Evolutionary conservation across 2,888 invertebrate genomes (phyloP), one percentile per base, ranked within the genome.

Genomic region (Acronicta psi): DNA sequence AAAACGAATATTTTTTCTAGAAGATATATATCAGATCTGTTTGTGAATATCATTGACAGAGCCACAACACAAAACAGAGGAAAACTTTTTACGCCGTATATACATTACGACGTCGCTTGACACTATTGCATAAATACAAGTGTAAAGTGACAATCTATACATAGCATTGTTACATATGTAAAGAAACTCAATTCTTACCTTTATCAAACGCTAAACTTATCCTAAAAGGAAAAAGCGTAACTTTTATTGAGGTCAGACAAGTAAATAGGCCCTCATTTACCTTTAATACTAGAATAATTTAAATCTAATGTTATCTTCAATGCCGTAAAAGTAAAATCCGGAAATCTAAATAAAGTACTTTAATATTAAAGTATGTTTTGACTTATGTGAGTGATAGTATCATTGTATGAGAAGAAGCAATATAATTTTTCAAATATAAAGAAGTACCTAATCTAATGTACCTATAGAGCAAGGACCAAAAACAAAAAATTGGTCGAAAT

Each of bases 181-280:
- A 52, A 14, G 23, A 54, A 59, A 59, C 29, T 25, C 9, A 41
- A 46, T 11, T 53, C 40, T 25, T 53, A 63, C 63, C 58, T 40
- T 36, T 17, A 46, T 7, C 25, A 16, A 61, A 37, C 29, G 62
- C 18, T 18, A 47, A 53, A 51, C 31, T 31, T 37, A 41, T 16
- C 49, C 13, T 46, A 46, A 50, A 25, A 53, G 45, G 38, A 62
- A 45, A 50, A 54, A 50, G 23, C 23, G 23, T 25, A 14, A 31
- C 0, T 58, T 50, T 31, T 40, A 67, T 53, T 58, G 46, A 67
- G 62, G 63, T 36, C 49, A 11, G 4, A n/a, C 20, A 50, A 62
- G 49, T 57, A 14, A 49, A 56, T 36, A 57, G 8, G 18, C 17
- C 17, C 14, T 41, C 10, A 67, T 45, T 62, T 57, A 46, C 51